A percentile compares a stretch with the other conserved stretches of the same genome.
These are phyloP conservation scores for Tapirus terrestris DNA, from an alignment of 2,113 vertebrate species.

Conservation along the genomic window DNA sequence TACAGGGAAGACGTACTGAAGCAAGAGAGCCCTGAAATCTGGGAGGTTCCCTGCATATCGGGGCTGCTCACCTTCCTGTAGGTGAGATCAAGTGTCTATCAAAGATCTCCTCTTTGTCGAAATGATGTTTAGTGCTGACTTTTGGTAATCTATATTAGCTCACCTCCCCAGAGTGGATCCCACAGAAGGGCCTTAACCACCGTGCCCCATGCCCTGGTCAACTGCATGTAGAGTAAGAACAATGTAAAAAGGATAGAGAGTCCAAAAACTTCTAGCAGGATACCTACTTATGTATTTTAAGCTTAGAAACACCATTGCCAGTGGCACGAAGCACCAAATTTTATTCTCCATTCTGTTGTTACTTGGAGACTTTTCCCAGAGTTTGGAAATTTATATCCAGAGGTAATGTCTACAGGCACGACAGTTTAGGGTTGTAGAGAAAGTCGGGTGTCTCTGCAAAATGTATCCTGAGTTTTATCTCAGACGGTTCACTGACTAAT, in stretches of 20 bases:
- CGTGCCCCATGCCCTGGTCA: background rate
- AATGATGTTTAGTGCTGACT: background rate
- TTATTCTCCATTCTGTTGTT: background rate
- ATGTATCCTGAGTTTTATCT: background rate
- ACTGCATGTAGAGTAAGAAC: rapidly evolving
- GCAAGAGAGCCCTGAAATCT: background rate
- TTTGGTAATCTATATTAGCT: rapidly evolving
- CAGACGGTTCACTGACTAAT: background rate
- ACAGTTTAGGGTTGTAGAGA: rapidly evolving
- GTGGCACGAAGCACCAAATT: no score
- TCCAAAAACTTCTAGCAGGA: background rate
- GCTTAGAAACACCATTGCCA: background rate
- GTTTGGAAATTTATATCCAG: background rate
- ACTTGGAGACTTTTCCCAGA: background rate
- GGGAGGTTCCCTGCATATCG: no score
- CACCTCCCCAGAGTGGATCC: background rate
- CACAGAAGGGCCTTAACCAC: background rate
- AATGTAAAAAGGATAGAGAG: rapidly evolving
- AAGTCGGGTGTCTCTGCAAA: background rate
- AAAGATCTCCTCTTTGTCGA: background rate
- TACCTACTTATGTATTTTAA: background rate
- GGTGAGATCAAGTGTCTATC: background rate
- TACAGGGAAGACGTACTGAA: background rate
- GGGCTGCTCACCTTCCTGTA: background rate
- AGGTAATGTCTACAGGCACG: background rate